phyloP scores from a whole-genome alignment of 2,888 invertebrate species.

The Sphaerophoria rueppellii region DNA sequence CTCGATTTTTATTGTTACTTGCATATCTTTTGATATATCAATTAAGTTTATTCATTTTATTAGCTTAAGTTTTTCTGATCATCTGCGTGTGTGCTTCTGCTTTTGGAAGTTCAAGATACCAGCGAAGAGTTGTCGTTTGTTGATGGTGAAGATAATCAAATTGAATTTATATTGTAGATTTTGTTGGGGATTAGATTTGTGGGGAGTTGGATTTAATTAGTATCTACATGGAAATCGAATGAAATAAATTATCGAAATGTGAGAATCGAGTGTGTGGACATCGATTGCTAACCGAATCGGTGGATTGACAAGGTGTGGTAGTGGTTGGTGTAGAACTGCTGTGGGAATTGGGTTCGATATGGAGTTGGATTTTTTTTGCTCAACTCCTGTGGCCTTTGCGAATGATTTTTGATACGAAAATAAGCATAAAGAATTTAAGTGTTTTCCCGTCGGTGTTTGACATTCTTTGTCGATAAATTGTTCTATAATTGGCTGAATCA shows the following conservation, averaged over 20 bases:
- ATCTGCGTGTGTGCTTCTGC: background rate
- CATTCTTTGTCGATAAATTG: too few relatives aligned
- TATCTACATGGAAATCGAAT: conserved; percentile 65
- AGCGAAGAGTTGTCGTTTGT: background rate
- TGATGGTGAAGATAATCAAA: conserved; percentile 46
- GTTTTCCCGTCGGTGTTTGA: too few relatives aligned
- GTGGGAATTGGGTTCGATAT: conserved; percentile 40
- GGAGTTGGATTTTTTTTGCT: too few relatives aligned
- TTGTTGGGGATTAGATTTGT: background rate
- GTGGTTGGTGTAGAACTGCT: conserved; percentile 45
- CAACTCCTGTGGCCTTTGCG: too few relatives aligned
- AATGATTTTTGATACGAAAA: too few relatives aligned
- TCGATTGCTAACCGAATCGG: conserved; percentile 53
- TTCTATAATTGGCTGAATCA: too few relatives aligned
- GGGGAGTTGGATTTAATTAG: conserved; percentile 64
- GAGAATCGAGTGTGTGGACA: conserved; percentile 62
- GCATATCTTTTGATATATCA: conserved; percentile 72
- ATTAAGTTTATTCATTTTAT: conserved; percentile 70
- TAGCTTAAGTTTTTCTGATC: background rate
- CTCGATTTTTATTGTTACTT: conserved; percentile 68
- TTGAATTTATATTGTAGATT: conserved; percentile 58
- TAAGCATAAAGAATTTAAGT: too few relatives aligned
- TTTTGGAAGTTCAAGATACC: background rate
- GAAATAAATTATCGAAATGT: conserved; percentile 67
- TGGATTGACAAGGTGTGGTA: too few relatives aligned